Base-by-base conservation (phyloP, 2,888 invertebrate genomes). In the Lithophane semibrunnea region DNA sequence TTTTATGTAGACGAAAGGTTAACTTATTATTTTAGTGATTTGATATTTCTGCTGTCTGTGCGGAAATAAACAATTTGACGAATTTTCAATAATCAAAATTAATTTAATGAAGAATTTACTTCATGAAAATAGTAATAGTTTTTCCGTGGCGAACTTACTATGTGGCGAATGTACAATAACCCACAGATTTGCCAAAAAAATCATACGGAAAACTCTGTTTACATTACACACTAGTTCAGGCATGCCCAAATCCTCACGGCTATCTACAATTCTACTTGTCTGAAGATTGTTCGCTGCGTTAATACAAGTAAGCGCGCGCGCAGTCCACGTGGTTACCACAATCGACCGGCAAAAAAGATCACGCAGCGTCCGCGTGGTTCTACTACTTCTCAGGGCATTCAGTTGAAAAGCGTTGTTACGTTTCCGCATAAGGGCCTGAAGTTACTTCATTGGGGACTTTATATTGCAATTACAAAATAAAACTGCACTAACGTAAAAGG, bases 321-420 rank as follows among this genome's bases (percentile, higher is more conserved):
- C 21, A 68, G 44, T 58, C 58, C 44, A 64, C 82, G 77, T 68
- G 75, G 49, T 66, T 56, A 54, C 47, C 42, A 44, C 44, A 64
- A 68, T 52, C 58, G 37, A 68, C 24, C 47, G 67, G 37, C 24
- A 56, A 75, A 82, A 76, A 79, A 68, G 3, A 77, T 77, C 77
- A 69, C 68, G 77, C 37, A 47, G 63, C 44, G 21, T 29, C 24
- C 52, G 44, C 79, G 37, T 82, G 83, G 37, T 60, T 54, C 18
- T 58, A 68, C 24, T 44, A 37, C n/a, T 75, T 44, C 49, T 49
- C 16, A 61, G 68, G 68, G 64, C 52, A 68, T 37, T 65, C 21
- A 7, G 24, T 76, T 58, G 44, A 49, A 68, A 75, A 52, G 8
- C 42, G 13, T 73, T 42, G 10, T 24, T 44, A 58, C 16, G 29